Conservation (phyloP, 2,113 vertebrate species). For the Perca flavescens region DNA sequence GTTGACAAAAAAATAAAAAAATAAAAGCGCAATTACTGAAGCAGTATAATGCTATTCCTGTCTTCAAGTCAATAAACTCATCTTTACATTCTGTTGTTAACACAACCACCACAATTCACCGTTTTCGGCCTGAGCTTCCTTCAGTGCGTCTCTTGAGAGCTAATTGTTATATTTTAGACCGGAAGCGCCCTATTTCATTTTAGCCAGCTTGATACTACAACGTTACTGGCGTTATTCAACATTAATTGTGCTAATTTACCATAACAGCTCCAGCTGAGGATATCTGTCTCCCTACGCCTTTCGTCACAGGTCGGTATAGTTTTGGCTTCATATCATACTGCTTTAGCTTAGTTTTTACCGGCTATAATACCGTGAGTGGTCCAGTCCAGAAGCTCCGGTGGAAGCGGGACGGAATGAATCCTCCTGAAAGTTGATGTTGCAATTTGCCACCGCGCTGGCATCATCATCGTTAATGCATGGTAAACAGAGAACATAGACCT, state of each 20-base stretch:
- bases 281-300: slow-evolving; percentile 13
- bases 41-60: fast-evolving
- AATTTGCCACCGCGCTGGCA: slow-evolving; percentile 38
- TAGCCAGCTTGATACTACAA: slow-evolving; percentile 9
- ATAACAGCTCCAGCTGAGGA: not conserved
- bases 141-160: not conserved
- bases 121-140: not conserved
- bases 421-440: slow-evolving; percentile 64
- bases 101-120: not conserved
- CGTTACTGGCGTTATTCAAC: slow-evolving; percentile 3
- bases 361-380: not conserved
- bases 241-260: slow-evolving; percentile 22
- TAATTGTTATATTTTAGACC: not conserved
- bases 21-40: not conserved
- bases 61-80: fast-evolving
- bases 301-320: not conserved
- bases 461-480: not conserved
- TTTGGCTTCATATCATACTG: not conserved
- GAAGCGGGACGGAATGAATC: slow-evolving; percentile 16
- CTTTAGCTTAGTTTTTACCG: not conserved
- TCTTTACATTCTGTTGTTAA: too few species aligned
- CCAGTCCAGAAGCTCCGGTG: slow-evolving; percentile 24
- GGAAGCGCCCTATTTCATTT: slow-evolving; percentile 10
- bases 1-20: not conserved
- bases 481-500: not conserved